Percentiles rank a stretch among this genome's conserved stretches.
phyloP scores from a whole-genome alignment of 2,888 invertebrate species.

The Drosophila kambysellisi region DNA sequence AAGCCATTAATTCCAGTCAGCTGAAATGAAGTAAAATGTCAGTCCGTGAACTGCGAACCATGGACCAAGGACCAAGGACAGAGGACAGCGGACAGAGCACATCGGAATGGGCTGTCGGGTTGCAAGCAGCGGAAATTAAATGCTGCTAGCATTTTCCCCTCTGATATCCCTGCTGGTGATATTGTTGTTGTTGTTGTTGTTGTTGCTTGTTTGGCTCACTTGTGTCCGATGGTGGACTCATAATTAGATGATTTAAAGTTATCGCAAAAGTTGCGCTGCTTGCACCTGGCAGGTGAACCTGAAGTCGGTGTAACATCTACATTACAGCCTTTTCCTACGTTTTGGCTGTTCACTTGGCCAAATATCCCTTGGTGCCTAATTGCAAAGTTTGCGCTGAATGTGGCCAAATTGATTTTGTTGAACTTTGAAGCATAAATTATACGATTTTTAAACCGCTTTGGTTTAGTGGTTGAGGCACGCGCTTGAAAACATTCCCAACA shows the following conservation, averaged over 20 bases:
- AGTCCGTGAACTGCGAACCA: conserved; percentile 40
- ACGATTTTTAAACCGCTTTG: conserved; percentile 64
- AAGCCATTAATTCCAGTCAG: conserved; percentile 82
- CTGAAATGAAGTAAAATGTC: conserved; percentile 80
- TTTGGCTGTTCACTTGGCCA: conserved; percentile 61
- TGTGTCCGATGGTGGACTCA: conserved; percentile 70
- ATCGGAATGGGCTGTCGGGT: conserved; percentile 7
- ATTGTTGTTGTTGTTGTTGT: conserved; percentile 27
- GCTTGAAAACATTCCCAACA: conserved; percentile 8
- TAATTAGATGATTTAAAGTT: conserved; percentile 83
- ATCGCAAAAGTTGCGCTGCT: conserved; percentile 76
- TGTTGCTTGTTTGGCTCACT: conserved; percentile 43
- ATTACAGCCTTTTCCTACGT: conserved; percentile 5
- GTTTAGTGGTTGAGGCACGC: conserved; percentile 30
- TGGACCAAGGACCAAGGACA: conserved; percentile 11
- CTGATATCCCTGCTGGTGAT: conserved; percentile 14
- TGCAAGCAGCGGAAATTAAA: conserved; percentile 67
- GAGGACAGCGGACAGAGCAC: not conserved
- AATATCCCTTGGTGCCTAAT: conserved; percentile 72
- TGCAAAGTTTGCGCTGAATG: conserved; percentile 72
- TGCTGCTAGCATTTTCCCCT: conserved; percentile 51
- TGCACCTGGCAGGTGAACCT: conserved; percentile 44
- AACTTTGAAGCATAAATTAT: conserved; percentile 78
- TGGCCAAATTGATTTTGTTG: conserved; percentile 76
- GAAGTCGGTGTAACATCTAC: conserved; percentile 1